These are phyloP conservation scores for Macaria notata DNA, from an alignment of 2,888 invertebrate genomes.

Conservation along the genomic window DNA sequence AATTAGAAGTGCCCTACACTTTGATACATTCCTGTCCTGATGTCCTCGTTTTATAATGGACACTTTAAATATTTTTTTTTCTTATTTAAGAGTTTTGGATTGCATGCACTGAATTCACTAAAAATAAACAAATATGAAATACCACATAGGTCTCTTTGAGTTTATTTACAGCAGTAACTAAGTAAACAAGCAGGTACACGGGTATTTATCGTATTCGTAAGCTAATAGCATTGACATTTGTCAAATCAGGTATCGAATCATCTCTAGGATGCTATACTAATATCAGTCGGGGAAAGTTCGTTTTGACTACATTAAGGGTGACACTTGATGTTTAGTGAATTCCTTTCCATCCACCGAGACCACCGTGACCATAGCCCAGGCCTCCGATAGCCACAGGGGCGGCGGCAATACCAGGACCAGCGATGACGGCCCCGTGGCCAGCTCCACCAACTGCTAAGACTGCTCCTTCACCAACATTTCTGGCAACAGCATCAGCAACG, in stretches of 20 bases:
- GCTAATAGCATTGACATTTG: constrained; percentile 4
- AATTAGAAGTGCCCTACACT: no score
- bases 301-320: constrained; percentile 8
- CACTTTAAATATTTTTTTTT: no score
- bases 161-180: constrained; percentile 16
- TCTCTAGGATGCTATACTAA: constrained; percentile 1
- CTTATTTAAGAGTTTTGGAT: no score
- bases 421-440: constrained; percentile 23
- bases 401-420: constrained; percentile 11
- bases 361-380: constrained; percentile 19
- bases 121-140: no score
- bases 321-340: constrained; percentile 10
- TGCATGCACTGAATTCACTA: no score
- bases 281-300: constrained; percentile 1
- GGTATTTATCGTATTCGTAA: constrained; percentile 3
- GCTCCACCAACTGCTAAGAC: constrained; percentile 37
- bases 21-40: no score
- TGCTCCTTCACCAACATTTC: constrained; percentile 43
- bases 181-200: constrained; percentile 8
- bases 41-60: no score
- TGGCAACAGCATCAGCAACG: constrained; percentile 59
- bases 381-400: constrained; percentile 32
- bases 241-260: constrained; percentile 4
- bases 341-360: constrained; percentile 34
- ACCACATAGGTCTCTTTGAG: background rate